phyloP scores from a whole-genome alignment of 92 coral and sea anemone genomes.

The Bergia sp. region DNA sequence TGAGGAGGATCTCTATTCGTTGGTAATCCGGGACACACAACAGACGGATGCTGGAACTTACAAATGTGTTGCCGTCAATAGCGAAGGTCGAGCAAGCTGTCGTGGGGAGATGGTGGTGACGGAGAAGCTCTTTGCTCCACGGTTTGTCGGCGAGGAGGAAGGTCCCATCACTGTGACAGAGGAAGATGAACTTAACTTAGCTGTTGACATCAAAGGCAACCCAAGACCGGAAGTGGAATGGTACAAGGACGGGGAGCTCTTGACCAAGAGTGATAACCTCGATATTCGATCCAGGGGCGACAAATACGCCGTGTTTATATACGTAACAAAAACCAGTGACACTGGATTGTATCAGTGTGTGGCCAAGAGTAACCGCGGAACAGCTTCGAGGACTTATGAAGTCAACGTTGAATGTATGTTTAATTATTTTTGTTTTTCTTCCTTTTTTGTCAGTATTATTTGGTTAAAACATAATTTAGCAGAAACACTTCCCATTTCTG shows the following conservation, averaged over 20 bases:
- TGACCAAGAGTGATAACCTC: conserved; percentile 76
- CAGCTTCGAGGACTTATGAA: conserved; percentile 76
- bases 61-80: conserved; percentile 66
- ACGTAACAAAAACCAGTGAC: conserved; percentile 74
- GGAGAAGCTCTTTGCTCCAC: conserved; percentile 55
- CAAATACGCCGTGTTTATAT: conserved; percentile 74
- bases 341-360: conserved; percentile 93
- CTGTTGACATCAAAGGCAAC: conserved; percentile 76
- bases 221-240: conserved; percentile 90
- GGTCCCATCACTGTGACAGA: conserved; percentile 75
- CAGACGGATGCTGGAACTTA: conserved; percentile 65
- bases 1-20: conserved; percentile 48
- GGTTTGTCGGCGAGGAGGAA: conserved; percentile 43
- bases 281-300: conserved; percentile 86
- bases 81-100: conserved; percentile 56
- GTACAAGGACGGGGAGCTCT: conserved; percentile 85
- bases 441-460: neutral
- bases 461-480: neutral
- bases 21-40: conserved; percentile 54
- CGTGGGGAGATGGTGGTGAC: conserved; percentile 62
- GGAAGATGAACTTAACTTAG: conserved; percentile 81
- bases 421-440: neutral
- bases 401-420: conserved; percentile 84
- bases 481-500: too few species aligned
- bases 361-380: conserved; percentile 81